Base-by-base conservation (phyloP, 2,888 invertebrate species). In the Nasonovia ribisnigri region DNA sequence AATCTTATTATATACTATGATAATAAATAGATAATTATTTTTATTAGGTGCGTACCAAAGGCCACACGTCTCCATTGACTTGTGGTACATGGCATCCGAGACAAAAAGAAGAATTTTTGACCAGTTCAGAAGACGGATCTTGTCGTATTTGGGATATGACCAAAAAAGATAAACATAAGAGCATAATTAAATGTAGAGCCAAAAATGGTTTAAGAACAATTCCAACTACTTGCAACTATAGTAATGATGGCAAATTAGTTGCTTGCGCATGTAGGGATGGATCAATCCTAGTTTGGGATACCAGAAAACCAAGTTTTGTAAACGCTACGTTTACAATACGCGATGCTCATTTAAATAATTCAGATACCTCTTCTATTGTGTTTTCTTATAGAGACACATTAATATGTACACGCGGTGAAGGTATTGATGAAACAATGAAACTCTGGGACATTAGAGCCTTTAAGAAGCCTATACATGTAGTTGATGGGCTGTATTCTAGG, bases 271-370 rank as follows among this genome's bases (percentile, higher is more conserved):
- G 99, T 95, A 97, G 97, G 88, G 99, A 99, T 96, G 99, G 99
- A 0, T 98, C 98, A 0, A 97, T 99, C 92, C 99, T 99, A 96
- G 97, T 99, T 96, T 99, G 99, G 99, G 99, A 99, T 95, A 98
- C 98, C 91, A 97, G 99, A 54, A 98, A 98, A 95, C 93, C 93
- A n/a, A 97, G 97, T 95, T 98, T 97, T 95, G 99, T 99, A 0
- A 99, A 98, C 95, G 98, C 99, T 0, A 97, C 98, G 0, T 96
- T 97, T 94, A 96, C 98, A 36, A 96, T 98, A 0, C 96, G 98
- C 92, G 97, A 97, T 93, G 99, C 98, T 0, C 99, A 99, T 96
- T 96, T 97, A 93, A 97, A 97, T 95, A 97, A 98, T 6, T 96
- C 96, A 0, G 99, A 99, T 95, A 98, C 98, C 48, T 97, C 98